These are phyloP conservation scores for Zosterops lateralis DNA, from an alignment of 2,113 vertebrate genomes.

Conservation along the genomic window DNA sequence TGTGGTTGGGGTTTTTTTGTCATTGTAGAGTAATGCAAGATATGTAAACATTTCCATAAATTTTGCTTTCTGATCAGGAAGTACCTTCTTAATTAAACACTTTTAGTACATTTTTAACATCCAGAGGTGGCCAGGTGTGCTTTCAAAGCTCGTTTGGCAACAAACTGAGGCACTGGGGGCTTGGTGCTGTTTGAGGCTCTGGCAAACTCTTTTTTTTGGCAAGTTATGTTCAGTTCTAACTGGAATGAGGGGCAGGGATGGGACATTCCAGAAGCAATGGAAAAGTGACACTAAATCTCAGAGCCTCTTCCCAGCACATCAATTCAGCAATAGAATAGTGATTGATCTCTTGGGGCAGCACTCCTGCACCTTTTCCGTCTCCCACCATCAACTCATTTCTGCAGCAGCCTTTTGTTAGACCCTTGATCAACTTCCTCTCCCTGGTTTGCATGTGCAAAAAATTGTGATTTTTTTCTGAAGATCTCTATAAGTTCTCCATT, in stretches of 20 bases:
- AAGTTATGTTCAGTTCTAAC: not conserved
- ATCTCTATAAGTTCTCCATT: not conserved
- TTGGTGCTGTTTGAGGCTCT: not conserved
- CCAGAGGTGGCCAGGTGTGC: not conserved
- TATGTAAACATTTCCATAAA: not conserved
- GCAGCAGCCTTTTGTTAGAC: not conserved
- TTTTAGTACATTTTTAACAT: not conserved
- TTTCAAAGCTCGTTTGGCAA: not conserved
- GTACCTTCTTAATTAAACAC: not conserved
- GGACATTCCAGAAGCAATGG: not conserved
- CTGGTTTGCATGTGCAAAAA: not conserved
- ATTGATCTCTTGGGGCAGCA: not conserved
- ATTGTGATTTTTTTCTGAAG: no score
- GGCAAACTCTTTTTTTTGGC: not conserved
- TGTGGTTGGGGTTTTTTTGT: no score
- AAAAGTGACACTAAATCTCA: not conserved
- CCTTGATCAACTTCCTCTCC: rapidly evolving
- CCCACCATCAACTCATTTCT: not conserved
- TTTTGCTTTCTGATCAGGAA: not conserved
- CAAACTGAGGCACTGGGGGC: not conserved
- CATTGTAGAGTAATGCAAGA: no score
- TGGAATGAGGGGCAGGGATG: not conserved
- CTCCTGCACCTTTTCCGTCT: not conserved
- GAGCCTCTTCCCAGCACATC: not conserved
- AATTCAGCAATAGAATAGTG: not conserved